phyloP scores from a whole-genome alignment of 2,797 vertebrate species.

The Chelonia mydas region DNA sequence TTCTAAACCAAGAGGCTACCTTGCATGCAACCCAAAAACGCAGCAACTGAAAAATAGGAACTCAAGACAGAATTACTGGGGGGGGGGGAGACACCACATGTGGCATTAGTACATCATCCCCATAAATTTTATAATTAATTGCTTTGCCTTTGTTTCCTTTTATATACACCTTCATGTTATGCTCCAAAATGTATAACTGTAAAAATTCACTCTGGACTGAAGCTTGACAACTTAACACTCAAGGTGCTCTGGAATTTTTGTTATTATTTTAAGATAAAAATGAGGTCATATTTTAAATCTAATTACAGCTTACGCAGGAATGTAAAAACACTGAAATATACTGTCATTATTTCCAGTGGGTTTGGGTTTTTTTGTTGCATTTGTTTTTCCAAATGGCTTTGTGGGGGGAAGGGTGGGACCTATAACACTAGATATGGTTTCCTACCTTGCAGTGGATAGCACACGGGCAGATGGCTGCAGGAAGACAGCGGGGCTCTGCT shows the following conservation, averaged over 20 bases:
- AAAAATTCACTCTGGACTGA: neutral
- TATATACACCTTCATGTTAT: neutral
- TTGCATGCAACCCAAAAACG: conserved; percentile 28
- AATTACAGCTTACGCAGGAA: neutral
- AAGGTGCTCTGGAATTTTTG: neutral
- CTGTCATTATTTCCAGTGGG: neutral
- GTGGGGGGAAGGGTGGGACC: neutral
- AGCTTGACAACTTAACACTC: neutral
- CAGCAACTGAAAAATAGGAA: conserved; percentile 20
- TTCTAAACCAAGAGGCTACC: conserved; percentile 4
- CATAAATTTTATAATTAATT: neutral
- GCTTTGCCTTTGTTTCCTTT: neutral
- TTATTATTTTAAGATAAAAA: neutral
- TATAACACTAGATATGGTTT: neutral
- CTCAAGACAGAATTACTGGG: neutral
- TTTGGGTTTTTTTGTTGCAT: neutral
- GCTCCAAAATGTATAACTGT: neutral
- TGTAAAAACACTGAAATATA: neutral
- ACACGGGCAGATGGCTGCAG: neutral
- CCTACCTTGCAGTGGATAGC: neutral
- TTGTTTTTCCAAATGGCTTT: neutral
- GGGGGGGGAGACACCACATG: neutral
- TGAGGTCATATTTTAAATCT: rapidly evolving
- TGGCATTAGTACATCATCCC: neutral
- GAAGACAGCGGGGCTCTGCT: neutral